Conservation (phyloP, 2,113 vertebrate genomes). For the Rhipidura dahli region DNA sequence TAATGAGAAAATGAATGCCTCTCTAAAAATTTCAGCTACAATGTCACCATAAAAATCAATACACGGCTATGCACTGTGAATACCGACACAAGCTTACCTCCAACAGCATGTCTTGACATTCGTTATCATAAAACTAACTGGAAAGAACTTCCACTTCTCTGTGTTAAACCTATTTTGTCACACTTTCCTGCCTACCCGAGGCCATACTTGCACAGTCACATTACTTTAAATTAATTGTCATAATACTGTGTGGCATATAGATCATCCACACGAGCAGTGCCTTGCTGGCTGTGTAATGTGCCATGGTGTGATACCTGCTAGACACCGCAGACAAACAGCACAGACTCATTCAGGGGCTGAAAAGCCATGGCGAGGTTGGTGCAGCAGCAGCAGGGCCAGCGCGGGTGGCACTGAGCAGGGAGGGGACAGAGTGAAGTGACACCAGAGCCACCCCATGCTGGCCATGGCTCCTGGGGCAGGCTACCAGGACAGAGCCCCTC, state of each 20-base stretch:
- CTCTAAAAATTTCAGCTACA: conserved; percentile 71
- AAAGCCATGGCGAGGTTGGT: background rate
- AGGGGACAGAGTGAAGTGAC: background rate
- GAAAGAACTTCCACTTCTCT: conserved; percentile 5
- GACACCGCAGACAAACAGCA: background rate
- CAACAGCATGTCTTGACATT: conserved; percentile 11
- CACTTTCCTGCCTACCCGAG: conserved; percentile 54
- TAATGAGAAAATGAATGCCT: conserved; percentile 65
- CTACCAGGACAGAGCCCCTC: fast-evolving
- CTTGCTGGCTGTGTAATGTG: background rate
- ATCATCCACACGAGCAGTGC: background rate
- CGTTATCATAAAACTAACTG: conserved; percentile 62
- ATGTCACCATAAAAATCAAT: conserved; percentile 75
- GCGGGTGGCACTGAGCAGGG: background rate
- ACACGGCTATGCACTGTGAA: conserved; percentile 60
- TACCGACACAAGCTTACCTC: conserved; percentile 64
- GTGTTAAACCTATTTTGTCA: conserved; percentile 27
- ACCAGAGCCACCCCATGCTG: fast-evolving
- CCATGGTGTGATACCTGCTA: background rate
- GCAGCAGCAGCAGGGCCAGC: background rate
- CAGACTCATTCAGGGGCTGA: background rate
- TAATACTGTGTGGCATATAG: conserved; percentile 7
- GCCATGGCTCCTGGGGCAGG: fast-evolving
- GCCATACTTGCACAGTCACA: conserved; percentile 16
- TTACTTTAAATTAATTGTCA: conserved; percentile 64